Evolutionary conservation across 2,888 invertebrate species (phyloP).

Genomic region (Drosophila colorata): DNA sequence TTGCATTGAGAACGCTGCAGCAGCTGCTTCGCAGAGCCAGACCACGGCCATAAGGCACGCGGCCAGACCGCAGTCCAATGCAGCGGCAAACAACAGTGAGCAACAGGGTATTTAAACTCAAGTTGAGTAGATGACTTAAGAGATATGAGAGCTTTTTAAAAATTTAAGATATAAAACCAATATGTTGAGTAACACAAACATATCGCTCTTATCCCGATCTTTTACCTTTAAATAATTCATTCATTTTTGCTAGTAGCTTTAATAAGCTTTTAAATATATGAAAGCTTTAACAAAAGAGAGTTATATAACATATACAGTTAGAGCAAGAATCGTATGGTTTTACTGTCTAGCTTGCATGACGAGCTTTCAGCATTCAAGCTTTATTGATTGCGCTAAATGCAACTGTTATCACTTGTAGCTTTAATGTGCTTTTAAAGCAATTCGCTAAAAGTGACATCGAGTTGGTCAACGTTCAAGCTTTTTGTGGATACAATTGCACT

Average conservation of each 20-base stretch:
- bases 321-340: no score
- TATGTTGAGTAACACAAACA: no score
- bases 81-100: constrained; percentile 26
- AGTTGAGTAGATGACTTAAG: neutral
- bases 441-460: no score
- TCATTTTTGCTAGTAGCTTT: no score
- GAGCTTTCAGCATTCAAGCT: neutral
- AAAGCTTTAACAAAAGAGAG: neutral
- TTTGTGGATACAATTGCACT: no score
- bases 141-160: neutral
- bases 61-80: constrained; percentile 55
- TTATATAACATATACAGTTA: no score
- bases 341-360: no score
- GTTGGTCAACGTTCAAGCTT: no score
- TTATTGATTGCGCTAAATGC: neutral
- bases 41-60: constrained; percentile 67
- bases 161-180: neutral
- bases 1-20: constrained; percentile 56
- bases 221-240: no score
- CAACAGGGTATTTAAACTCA: constrained; percentile 7
- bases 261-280: neutral
- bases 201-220: no score
- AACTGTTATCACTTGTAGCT: neutral
- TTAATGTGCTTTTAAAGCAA: neutral
- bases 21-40: constrained; percentile 1